Conservation (phyloP, 2,888 invertebrate genomes). For the Ochropleura plecta region DNA sequence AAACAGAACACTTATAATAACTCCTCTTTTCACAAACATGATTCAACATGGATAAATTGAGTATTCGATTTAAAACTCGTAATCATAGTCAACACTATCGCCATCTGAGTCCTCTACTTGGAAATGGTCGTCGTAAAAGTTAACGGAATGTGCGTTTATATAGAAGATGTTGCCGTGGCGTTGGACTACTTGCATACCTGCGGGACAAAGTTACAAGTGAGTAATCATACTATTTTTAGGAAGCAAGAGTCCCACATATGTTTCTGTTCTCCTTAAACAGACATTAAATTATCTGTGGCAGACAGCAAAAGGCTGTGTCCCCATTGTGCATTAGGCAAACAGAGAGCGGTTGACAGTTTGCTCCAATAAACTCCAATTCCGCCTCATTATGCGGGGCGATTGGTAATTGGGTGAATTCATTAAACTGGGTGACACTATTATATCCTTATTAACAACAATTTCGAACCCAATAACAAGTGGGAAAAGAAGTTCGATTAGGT, state of each 20-base stretch:
- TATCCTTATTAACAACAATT: too few species aligned
- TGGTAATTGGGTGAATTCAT: not conserved
- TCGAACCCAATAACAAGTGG: not conserved
- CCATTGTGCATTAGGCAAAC: not conserved
- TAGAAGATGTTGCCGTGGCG: constrained; percentile 82
- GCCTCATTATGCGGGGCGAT: not conserved
- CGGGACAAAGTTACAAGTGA: constrained; percentile 38
- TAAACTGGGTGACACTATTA: not conserved
- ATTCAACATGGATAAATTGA: constrained; percentile 35
- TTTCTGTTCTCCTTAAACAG: not conserved
- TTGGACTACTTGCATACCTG: constrained; percentile 82
- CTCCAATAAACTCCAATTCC: not conserved
- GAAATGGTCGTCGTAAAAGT: constrained; percentile 84
- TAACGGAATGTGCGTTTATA: constrained; percentile 84
- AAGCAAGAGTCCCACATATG: not conserved
- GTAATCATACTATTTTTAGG: not conserved
- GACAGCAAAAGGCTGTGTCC: not conserved
- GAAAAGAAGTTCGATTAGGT: too few species aligned
- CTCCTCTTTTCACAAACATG: constrained; percentile 41
- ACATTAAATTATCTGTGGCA: not conserved
- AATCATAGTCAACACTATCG: constrained; percentile 86
- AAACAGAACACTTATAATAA: constrained; percentile 51
- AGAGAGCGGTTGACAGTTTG: not conserved
- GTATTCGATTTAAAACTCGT: constrained; percentile 79
- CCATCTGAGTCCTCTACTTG: constrained; percentile 83